phyloP scores from a whole-genome alignment of 2,797 vertebrate genomes.

The Ctenopoma multispine region DNA sequence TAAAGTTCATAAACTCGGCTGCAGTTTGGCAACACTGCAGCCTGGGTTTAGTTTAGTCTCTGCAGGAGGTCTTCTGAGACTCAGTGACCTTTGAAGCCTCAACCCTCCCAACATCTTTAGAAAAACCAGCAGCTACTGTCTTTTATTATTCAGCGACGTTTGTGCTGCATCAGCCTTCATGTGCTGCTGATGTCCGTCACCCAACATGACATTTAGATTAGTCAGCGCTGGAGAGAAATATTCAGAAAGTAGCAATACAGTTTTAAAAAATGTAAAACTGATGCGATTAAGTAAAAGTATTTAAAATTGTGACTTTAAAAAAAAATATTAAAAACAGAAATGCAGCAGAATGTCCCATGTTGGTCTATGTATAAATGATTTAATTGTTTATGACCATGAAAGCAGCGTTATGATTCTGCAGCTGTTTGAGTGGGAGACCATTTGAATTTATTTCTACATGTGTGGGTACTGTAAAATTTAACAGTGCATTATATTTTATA shows the following conservation, averaged over 20 bases:
- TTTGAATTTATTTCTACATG: not conserved
- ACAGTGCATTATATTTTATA: not conserved
- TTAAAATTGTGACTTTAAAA: not conserved
- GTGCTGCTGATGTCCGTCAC: slow-evolving; percentile 37
- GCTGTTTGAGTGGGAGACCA: not conserved
- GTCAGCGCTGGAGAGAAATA: not conserved
- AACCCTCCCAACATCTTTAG: slow-evolving; percentile 8
- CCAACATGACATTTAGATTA: slow-evolving; percentile 54
- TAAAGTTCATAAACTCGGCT: slow-evolving; percentile 14
- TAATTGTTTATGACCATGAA: not conserved
- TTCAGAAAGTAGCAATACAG: not conserved
- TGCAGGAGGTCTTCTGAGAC: not conserved
- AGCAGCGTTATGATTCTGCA: no score
- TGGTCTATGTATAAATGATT: not conserved
- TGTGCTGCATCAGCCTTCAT: slow-evolving; percentile 45
- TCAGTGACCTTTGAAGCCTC: slow-evolving; percentile 32
- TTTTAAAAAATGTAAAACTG: not conserved
- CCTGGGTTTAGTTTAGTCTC: not conserved
- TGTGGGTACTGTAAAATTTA: not conserved
- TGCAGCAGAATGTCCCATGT: not conserved
- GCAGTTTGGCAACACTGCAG: slow-evolving; percentile 20
- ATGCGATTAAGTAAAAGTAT: not conserved
- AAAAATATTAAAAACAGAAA: not conserved
- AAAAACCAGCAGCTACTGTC: slow-evolving; percentile 15
- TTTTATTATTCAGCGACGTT: slow-evolving; percentile 25